Base-by-base conservation (phyloP, 2,888 invertebrate genomes). In the Osedax frankpressi region DNA sequence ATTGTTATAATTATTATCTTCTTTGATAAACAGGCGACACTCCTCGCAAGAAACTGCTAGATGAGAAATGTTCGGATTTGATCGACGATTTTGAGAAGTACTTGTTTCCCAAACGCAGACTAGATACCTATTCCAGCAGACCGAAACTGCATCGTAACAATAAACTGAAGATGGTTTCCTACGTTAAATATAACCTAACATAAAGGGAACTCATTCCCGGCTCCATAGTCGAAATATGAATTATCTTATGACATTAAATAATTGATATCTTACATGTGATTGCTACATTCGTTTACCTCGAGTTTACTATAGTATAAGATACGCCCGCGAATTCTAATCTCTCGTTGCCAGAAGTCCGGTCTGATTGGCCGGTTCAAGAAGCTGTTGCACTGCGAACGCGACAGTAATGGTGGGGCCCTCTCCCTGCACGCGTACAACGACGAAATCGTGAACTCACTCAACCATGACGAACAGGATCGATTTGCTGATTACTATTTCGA, bases 331-430 rank as follows among this genome's bases (percentile, higher is more conserved):
- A n/a, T n/a, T n/a, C n/a, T n/a, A n/a, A n/a, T n/a, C n/a, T n/a
- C n/a, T n/a, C n/a, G n/a, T n/a, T n/a, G n/a, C n/a, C n/a, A n/a
- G n/a, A n/a, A n/a, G n/a, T n/a, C n/a, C n/a, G n/a, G n/a, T n/a
- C n/a, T n/a, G n/a, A n/a, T n/a, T n/a, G n/a, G n/a, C 44, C 44
- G 44, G 11, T 11, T 44, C 11, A 44, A 44, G 11, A 19, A 6
- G 30, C 77, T 82, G 30, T 92, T 94, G 86, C 90, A 92, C 75
- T 89, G 94, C 75, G 95, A 97, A 84, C 90, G 90, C 0, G 92
- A 95, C 84, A 90, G 93, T 0, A 97, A 97, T 86, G 97, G 97
- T 19, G 95, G 94, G 30, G 96, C 94, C 0, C 89, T 90, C 30
- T 90, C 94, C 24, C 88, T 97, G 29, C 93, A 93, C 84, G 88